Evolutionary conservation across 2,113 vertebrate species (phyloP).

Genomic region (Caretta caretta): DNA sequence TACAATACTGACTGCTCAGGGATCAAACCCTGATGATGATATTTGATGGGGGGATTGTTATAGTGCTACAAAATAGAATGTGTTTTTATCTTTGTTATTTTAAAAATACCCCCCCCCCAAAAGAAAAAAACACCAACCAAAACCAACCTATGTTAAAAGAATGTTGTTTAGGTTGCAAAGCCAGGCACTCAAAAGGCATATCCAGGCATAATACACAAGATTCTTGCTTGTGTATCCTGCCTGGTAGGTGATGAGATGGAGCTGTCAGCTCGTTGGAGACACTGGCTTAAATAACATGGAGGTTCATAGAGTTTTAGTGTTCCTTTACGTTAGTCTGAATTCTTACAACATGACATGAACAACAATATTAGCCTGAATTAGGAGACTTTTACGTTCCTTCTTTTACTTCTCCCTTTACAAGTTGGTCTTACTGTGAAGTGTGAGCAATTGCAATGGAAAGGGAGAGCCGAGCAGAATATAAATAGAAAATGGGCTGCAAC

Average conservation of each 20-base stretch:
- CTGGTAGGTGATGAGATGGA: background rate
- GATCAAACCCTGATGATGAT: background rate
- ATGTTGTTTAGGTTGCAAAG: background rate
- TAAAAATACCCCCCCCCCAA: background rate
- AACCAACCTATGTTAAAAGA: background rate
- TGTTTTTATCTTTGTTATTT: background rate
- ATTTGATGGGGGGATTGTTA: background rate
- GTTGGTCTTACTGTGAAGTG: constrained; percentile 17
- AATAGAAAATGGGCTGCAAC: background rate
- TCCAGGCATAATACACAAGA: background rate
- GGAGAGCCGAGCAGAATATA: constrained; percentile 25
- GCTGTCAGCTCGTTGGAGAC: background rate
- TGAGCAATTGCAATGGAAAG: constrained; percentile 36
- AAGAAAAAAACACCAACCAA: background rate
- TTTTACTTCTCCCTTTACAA: background rate
- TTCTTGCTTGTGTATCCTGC: background rate
- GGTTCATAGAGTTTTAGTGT: background rate
- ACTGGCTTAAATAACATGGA: background rate
- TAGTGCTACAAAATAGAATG: background rate
- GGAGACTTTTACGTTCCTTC: background rate
- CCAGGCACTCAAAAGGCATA: background rate
- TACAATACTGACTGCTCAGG: background rate
- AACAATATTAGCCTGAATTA: constrained; percentile 3
- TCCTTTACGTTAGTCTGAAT: background rate
- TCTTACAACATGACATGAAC: background rate